These are phyloP conservation scores for Acanthochromis polyacanthus DNA, from an alignment of 2,113 vertebrate species.

Conservation along the genomic window DNA sequence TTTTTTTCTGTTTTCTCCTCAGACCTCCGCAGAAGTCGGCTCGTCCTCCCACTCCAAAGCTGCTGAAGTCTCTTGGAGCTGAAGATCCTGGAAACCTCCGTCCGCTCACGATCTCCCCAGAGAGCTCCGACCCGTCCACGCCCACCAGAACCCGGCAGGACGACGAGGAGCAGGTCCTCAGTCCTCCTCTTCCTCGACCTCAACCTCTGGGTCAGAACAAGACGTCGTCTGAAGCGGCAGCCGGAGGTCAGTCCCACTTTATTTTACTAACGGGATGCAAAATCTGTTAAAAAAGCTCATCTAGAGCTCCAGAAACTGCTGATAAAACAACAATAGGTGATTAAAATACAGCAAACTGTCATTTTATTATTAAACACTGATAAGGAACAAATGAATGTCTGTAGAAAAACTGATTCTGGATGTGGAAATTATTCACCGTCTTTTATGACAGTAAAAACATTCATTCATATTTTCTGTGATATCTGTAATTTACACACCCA, in stretches of 20 bases:
- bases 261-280: no score
- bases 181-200: slow-evolving; percentile 71
- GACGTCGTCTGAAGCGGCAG: slow-evolving; percentile 41
- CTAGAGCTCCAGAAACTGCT: no score
- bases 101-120: slow-evolving; percentile 84
- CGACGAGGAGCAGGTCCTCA: slow-evolving; percentile 57
- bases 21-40: slow-evolving; percentile 85
- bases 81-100: slow-evolving; percentile 91
- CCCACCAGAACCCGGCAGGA: slow-evolving; percentile 31
- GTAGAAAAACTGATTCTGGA: no score
- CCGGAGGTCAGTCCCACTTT: slow-evolving; percentile 47
- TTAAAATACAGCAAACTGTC: no score
- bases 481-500: no score
- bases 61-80: slow-evolving; percentile 82
- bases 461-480: no score
- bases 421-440: no score
- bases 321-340: no score
- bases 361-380: no score
- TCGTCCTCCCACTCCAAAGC: slow-evolving; percentile 88
- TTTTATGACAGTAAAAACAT: no score
- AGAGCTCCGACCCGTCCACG: slow-evolving; percentile 60
- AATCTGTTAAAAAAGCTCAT: no score
- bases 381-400: no score
- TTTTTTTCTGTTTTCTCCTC: not conserved
- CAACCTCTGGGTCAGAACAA: slow-evolving; percentile 74